phyloP scores from a whole-genome alignment of 2,113 vertebrate species.

The Ophthalmolycus amberensis region DNA sequence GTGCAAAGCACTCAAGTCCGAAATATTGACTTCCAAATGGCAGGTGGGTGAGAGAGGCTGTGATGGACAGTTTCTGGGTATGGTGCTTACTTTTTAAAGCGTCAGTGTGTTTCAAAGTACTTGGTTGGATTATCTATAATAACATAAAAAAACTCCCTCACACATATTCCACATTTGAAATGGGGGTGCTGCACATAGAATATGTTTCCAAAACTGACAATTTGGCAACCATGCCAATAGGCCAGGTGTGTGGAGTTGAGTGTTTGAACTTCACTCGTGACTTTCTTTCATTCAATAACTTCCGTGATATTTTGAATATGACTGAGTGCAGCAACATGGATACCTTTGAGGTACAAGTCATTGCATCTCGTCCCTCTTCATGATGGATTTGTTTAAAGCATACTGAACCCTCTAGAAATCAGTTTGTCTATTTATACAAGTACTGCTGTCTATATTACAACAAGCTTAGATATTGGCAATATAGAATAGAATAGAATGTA shows the following conservation, averaged over 20 bases:
- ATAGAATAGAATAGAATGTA: too few relatives aligned
- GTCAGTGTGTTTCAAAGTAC: neutral
- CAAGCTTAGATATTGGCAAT: too few relatives aligned
- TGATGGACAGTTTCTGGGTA: neutral
- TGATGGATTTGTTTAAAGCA: too few relatives aligned
- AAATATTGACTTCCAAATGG: constrained; percentile 24
- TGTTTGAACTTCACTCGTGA: too few relatives aligned
- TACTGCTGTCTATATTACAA: too few relatives aligned
- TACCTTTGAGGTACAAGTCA: too few relatives aligned
- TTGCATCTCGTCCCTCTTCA: too few relatives aligned
- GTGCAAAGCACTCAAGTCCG: neutral
- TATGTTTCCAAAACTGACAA: neutral
- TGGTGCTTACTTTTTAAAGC: neutral
- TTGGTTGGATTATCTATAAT: neutral
- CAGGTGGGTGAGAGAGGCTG: neutral
- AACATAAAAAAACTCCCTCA: neutral
- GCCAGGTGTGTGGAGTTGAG: neutral
- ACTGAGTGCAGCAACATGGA: neutral
- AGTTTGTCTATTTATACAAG: too few relatives aligned
- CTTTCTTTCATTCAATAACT: too few relatives aligned
- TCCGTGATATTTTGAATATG: too few relatives aligned
- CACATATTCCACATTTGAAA: neutral
- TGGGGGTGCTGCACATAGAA: too few relatives aligned
- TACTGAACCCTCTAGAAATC: too few relatives aligned
- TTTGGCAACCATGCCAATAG: neutral